phyloP scores from a whole-genome alignment of 2,888 invertebrate genomes.

The Cosmia trapezina region DNA sequence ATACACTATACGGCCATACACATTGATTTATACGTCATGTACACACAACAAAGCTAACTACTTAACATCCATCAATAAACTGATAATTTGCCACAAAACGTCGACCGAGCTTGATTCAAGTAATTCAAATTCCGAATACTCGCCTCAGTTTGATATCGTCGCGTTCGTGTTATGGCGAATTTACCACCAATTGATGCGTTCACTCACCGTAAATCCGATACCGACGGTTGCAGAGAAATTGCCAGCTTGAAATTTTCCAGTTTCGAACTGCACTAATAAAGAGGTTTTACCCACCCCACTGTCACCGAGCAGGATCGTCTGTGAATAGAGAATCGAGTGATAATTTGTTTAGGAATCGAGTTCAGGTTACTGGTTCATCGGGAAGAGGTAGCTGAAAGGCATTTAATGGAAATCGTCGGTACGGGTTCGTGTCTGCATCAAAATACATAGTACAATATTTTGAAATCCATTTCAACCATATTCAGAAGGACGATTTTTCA shows the following conservation, averaged over 20 bases:
- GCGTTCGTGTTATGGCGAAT: constrained; percentile 43
- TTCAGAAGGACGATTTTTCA: background rate
- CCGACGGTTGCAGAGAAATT: constrained; percentile 98
- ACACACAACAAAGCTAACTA: background rate
- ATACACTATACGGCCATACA: background rate
- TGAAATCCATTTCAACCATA: background rate
- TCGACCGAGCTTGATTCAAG: no score
- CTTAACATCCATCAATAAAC: constrained; percentile 10
- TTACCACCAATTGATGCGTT: constrained; percentile 30
- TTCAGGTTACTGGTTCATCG: constrained; percentile 25
- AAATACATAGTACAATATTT: background rate
- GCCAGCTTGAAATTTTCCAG: constrained; percentile 96
- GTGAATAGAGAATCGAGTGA: constrained; percentile 72
- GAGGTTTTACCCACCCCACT: constrained; percentile 98
- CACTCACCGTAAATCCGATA: constrained; percentile 97
- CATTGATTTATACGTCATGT: background rate
- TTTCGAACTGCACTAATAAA: constrained; percentile 97
- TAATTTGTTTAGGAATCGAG: constrained; percentile 30
- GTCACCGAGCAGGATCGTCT: constrained; percentile 98
- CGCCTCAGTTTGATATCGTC: constrained; percentile 11
- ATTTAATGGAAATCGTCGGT: constrained; percentile 16
- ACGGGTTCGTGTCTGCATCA: background rate
- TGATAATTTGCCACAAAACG: constrained; percentile 12
- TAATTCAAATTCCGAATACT: constrained; percentile 45
- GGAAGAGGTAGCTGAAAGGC: background rate